Conservation (phyloP, 2,113 vertebrate species). For the Nyctibius bracteatus region DNA sequence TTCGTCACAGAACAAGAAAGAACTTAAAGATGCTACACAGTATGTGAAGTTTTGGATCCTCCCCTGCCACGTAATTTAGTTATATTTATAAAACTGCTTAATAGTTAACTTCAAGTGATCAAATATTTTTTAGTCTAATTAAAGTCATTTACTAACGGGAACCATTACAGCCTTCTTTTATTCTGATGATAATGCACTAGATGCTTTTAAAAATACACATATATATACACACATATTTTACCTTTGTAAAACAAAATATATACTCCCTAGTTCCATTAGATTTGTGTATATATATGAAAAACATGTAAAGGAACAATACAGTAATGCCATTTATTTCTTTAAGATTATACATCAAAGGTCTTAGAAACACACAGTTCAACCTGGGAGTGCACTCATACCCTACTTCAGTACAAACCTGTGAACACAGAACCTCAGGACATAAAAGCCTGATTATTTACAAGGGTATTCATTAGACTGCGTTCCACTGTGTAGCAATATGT, state of each 20-base stretch:
- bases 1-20: not conserved
- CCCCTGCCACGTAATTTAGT: not conserved
- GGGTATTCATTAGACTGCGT: not conserved
- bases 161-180: not conserved
- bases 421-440: not conserved
- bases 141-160: not conserved
- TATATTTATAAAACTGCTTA: not conserved
- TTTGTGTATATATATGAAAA: not conserved
- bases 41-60: not conserved
- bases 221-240: not conserved
- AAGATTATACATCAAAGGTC: not conserved
- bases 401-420: not conserved
- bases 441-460: not conserved
- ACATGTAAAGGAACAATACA: not conserved
- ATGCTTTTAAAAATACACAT: not conserved
- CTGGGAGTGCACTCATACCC: not conserved
- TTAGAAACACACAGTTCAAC: not conserved
- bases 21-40: not conserved
- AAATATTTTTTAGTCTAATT: not conserved
- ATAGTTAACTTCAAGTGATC: not conserved
- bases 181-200: not conserved
- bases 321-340: not conserved
- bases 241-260: not conserved
- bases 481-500: not conserved
- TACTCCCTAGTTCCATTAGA: not conserved